These are phyloP conservation scores for Archaeoteleia sp. DNA, from an alignment of 2,888 invertebrate species.

Conservation along the genomic window DNA sequence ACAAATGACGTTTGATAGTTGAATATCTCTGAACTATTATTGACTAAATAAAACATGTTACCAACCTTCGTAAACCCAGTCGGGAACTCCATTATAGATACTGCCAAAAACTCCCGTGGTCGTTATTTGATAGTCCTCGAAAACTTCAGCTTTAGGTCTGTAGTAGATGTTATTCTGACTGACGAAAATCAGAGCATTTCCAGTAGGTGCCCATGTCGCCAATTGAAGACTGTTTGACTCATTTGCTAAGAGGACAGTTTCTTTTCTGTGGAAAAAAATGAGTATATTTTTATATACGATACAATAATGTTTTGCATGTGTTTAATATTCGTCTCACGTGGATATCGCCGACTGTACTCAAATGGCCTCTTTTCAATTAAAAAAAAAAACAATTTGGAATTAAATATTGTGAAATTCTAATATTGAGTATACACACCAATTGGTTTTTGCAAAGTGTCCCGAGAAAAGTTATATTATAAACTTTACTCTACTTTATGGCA, in stretches of 20 bases:
- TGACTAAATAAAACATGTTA: constrained; percentile 26
- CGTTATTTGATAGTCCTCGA: constrained; percentile 79
- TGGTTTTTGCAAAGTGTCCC: too few relatives aligned
- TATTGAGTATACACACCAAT: too few relatives aligned
- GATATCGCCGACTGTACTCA: too few relatives aligned
- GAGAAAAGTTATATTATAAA: too few relatives aligned
- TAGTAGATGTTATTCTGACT: constrained; percentile 86
- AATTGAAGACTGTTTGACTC: constrained; percentile 78
- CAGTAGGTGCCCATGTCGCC: constrained; percentile 86
- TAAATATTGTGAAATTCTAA: too few relatives aligned
- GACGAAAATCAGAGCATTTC: constrained; percentile 84
- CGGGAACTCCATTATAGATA: constrained; percentile 90
- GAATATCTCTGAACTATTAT: too few relatives aligned
- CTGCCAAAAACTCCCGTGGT: constrained; percentile 78
- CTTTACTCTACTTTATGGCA: too few relatives aligned
- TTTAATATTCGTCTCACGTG: too few relatives aligned
- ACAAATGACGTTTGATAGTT: too few relatives aligned
- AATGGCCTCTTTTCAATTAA: too few relatives aligned
- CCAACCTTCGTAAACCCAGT: constrained; percentile 96
- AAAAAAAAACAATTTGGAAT: too few relatives aligned
- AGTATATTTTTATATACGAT: not conserved
- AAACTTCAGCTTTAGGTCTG: constrained; percentile 76
- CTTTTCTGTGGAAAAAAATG: constrained; percentile 55
- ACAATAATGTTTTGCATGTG: too few relatives aligned
- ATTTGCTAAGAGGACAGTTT: constrained; percentile 61